Evolutionary conservation across 1,140 invertebrate species (phyloP).

Genomic region (Reticulitermes speratus): DNA sequence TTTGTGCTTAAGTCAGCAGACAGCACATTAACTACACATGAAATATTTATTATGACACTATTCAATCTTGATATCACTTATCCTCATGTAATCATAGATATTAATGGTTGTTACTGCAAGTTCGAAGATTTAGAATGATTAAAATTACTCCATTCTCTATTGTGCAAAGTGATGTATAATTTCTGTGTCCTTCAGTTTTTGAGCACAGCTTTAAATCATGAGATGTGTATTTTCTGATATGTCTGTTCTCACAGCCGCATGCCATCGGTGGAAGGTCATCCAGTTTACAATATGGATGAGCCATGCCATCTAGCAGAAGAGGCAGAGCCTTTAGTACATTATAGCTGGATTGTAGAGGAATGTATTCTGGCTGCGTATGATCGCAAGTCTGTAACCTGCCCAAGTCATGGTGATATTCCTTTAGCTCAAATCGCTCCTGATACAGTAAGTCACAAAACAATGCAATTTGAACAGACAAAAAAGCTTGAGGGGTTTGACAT

Average conservation of each 20-base stretch:
- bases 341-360: constrained; percentile 86
- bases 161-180: no score
- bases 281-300: constrained; percentile 45
- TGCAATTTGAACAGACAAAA: not conserved
- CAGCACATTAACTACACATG: no score
- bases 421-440: constrained; percentile 81
- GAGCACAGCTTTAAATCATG: no score
- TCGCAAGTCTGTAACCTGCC: constrained; percentile 67
- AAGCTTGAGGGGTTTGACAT: no score
- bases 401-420: constrained; percentile 68
- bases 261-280: constrained; percentile 78
- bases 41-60: no score
- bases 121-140: no score
- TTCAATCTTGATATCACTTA: no score
- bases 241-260: constrained; percentile 62
- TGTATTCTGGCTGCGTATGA: constrained; percentile 87
- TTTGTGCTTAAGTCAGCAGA: no score
- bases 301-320: constrained; percentile 37
- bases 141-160: no score
- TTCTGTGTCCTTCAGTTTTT: no score
- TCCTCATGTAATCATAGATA: no score
- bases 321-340: constrained; percentile 51
- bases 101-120: no score
- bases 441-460: constrained; percentile 55
- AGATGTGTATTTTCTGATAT: not conserved